These are phyloP conservation scores for Euwallacea fornicatus DNA, from an alignment of 1,140 invertebrate genomes.

Conservation along the genomic window DNA sequence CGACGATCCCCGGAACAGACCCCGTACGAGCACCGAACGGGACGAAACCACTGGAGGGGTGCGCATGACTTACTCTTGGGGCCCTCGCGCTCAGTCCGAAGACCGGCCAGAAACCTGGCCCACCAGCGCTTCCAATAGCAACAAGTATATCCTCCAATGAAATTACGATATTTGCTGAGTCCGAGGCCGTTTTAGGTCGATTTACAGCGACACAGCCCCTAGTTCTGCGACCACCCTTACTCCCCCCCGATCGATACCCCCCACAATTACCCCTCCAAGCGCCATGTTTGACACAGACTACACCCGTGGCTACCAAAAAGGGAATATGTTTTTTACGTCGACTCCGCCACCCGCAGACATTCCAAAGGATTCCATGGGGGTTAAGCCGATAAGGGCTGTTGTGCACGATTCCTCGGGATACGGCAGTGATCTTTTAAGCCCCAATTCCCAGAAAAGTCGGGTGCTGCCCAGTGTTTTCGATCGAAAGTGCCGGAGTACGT, in stretches of 20 bases:
- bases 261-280: slow-evolving; percentile 22
- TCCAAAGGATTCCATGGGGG: slow-evolving; percentile 31
- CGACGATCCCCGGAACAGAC: slow-evolving; percentile 41
- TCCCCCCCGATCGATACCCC: slow-evolving; percentile 14
- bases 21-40: slow-evolving; percentile 47
- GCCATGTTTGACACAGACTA: slow-evolving; percentile 30
- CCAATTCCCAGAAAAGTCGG: slow-evolving; percentile 50
- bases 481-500: slow-evolving; percentile 65
- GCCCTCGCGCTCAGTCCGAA: slow-evolving; percentile 17
- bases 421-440: slow-evolving; percentile 55
- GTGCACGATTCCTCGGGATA: slow-evolving; percentile 58
- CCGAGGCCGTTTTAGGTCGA: slow-evolving; percentile 12
- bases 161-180: not conserved
- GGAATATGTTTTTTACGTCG: slow-evolving; percentile 60
- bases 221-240: slow-evolving; percentile 22
- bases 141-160: slow-evolving; percentile 13
- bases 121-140: slow-evolving; percentile 22
- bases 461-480: slow-evolving; percentile 51
- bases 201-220: slow-evolving; percentile 25
- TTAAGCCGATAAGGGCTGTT: slow-evolving; percentile 22
- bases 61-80: slow-evolving; percentile 59
- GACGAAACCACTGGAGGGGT: slow-evolving; percentile 53
- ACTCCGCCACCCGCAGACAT: slow-evolving; percentile 51
- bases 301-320: slow-evolving; percentile 55
- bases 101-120: slow-evolving; percentile 17